Evolutionary conservation across 2,797 vertebrate genomes (phyloP), one percentile per base, ranked within the genome.

Genomic region (Enteromius anoplus): DNA sequence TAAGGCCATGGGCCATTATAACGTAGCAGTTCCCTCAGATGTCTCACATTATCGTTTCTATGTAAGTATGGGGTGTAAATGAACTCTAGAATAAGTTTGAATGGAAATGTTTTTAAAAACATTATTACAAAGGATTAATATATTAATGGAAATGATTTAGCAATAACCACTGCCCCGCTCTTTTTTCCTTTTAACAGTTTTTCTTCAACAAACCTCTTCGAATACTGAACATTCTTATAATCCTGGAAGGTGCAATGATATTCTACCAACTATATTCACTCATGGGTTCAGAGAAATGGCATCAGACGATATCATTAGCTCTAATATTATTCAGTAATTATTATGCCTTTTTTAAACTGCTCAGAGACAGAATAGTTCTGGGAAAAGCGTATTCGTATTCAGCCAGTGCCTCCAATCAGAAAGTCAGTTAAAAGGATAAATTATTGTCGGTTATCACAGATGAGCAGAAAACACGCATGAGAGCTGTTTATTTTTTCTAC

Each of bases 291-390:
- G 97, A 99, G 88, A 99, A 98, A 91, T 99, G 98, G 98, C 97
- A 99, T 92, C 98, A 99, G 92, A 99, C 95, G 0, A 97, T 99
- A 95, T 99, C 98, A 0, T 92, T 99, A 93, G 97, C 97, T 0
- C 94, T 99, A 90, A 99, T 99, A 88, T 97, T 99, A 90, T 99
- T 99, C 95, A 99, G 97, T 93, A 99, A 99, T 94, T 99, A 99
- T 90, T 98, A 99, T 0, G 96, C 97, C 91, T 99, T 99, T 92
- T 99, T 98, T 93, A 99, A 98, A 91, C 96, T 99, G 86, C 96
- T 99, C 83, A 95, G 98, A 90, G 98, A 99, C 96, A 96, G 98
- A 80, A 96, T 99, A 88, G 98, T 99, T 81, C 86, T 99, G 83
- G 98, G 98, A 83, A 99, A 99, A 89, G 98, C 98, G 1, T 99